Evolutionary conservation across 2,113 vertebrate species (phyloP).

Genomic region (Lipotes vexillifer): DNA sequence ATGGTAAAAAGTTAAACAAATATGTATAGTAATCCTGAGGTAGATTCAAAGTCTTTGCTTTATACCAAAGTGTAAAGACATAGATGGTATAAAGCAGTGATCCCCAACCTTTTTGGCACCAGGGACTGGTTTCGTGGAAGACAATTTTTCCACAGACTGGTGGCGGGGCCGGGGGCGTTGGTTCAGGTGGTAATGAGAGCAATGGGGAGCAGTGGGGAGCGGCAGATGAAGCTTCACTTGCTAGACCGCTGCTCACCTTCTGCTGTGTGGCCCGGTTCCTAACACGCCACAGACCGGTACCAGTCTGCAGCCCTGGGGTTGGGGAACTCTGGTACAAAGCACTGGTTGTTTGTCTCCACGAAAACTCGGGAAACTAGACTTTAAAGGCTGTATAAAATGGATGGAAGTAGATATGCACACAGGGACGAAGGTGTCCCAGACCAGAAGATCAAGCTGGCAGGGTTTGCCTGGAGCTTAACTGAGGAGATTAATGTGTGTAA

Average conservation of each 20-base stretch:
- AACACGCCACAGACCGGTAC: no score
- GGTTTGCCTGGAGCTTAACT: not conserved
- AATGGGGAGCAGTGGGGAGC: no score
- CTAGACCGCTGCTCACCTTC: no score
- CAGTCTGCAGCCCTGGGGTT: no score
- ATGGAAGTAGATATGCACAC: not conserved
- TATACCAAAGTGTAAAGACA: not conserved
- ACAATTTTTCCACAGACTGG: no score
- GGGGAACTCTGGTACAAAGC: not conserved
- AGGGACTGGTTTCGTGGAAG: no score
- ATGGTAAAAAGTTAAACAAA: not conserved
- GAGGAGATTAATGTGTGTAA: not conserved
- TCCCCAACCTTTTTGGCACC: no score
- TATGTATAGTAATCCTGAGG: not conserved
- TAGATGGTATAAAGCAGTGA: not conserved
- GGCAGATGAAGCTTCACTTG: no score
- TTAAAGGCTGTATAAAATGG: not conserved
- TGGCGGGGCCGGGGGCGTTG: no score
- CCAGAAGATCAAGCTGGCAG: not conserved
- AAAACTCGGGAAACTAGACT: not conserved
- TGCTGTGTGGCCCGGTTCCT: no score
- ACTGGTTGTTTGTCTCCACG: not conserved
- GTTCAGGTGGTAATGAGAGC: no score
- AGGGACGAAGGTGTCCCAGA: not conserved
- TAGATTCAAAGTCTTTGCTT: not conserved